A percentile compares a stretch with the other conserved stretches of the same genome.
Evolutionary conservation across 2,113 vertebrate genomes (phyloP).

Genomic region (Poeciliopsis prolifica): DNA sequence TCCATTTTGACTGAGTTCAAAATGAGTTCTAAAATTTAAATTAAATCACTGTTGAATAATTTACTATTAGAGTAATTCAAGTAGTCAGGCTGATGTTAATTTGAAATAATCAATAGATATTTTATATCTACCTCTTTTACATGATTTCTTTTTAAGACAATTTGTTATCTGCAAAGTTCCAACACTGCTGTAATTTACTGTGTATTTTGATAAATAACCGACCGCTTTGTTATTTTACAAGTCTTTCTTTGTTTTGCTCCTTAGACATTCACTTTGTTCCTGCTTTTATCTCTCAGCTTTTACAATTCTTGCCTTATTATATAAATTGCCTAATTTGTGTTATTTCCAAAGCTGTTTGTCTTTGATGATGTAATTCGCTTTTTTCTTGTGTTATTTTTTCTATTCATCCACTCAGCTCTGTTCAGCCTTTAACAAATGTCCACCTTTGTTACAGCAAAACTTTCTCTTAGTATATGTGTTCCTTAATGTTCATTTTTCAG

Average conservation of each 20-base stretch:
- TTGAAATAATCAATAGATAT: conserved; percentile 36
- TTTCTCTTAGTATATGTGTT: conserved; percentile 33
- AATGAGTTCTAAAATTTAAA: neutral
- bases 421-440: conserved; percentile 48
- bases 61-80: neutral
- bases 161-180: conserved; percentile 45
- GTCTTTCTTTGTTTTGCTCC: conserved; percentile 16
- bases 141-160: conserved; percentile 65
- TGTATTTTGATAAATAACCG: conserved; percentile 55
- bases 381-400: conserved; percentile 9
- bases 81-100: neutral
- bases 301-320: conserved; percentile 22
- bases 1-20: neutral
- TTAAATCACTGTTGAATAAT: neutral
- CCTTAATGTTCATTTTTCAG: conserved; percentile 50
- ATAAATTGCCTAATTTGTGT: conserved; percentile 24
- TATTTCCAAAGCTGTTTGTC: conserved; percentile 22
- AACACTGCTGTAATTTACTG: conserved; percentile 25
- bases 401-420: conserved; percentile 26
- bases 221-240: conserved; percentile 36
- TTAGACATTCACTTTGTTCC: conserved; percentile 18
- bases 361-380: conserved; percentile 7
- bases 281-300: conserved; percentile 32
- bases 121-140: conserved; percentile 25
- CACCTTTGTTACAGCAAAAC: conserved; percentile 35